Conservation (phyloP, 1,140 invertebrate species). For the Condylostylus longicornis region DNA sequence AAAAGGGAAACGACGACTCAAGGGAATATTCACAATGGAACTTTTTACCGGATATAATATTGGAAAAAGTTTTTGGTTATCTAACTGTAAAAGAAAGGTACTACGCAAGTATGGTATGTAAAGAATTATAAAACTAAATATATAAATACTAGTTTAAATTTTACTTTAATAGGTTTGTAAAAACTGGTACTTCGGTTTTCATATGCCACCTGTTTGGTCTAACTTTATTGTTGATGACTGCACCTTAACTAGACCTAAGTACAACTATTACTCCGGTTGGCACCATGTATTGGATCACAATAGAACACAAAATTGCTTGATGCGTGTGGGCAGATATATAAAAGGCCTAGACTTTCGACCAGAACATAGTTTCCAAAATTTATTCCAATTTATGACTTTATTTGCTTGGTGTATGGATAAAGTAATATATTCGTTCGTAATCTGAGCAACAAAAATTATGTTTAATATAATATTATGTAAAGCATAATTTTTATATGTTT, state of each 20-base stretch:
- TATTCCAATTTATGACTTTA: constrained; percentile 74
- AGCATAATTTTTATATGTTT: not conserved
- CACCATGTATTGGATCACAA: constrained; percentile 63
- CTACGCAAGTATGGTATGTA: constrained; percentile 57
- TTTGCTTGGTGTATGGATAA: constrained; percentile 54
- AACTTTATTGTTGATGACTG: constrained; percentile 55
- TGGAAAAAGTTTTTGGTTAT: constrained; percentile 63
- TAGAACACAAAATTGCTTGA: constrained; percentile 54
- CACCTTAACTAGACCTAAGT: constrained; percentile 57
- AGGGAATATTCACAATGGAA: constrained; percentile 45
- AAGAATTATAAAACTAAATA: constrained; percentile 11
- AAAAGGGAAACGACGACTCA: constrained; percentile 26
- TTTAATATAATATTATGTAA: not conserved
- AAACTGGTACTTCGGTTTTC: constrained; percentile 55
- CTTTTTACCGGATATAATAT: constrained; percentile 53
- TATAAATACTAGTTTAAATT: not conserved
- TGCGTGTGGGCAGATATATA: constrained; percentile 51
- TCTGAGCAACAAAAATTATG: not conserved
- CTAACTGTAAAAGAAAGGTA: constrained; percentile 53
- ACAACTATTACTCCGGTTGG: constrained; percentile 73
- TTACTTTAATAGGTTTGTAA: constrained; percentile 19
- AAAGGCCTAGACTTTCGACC: constrained; percentile 53
- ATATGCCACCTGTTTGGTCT: constrained; percentile 57
- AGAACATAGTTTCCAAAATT: constrained; percentile 65
- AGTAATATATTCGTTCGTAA: constrained; percentile 7